phyloP scores from a whole-genome alignment of 2,888 invertebrate species.

The Myathropa florea region DNA sequence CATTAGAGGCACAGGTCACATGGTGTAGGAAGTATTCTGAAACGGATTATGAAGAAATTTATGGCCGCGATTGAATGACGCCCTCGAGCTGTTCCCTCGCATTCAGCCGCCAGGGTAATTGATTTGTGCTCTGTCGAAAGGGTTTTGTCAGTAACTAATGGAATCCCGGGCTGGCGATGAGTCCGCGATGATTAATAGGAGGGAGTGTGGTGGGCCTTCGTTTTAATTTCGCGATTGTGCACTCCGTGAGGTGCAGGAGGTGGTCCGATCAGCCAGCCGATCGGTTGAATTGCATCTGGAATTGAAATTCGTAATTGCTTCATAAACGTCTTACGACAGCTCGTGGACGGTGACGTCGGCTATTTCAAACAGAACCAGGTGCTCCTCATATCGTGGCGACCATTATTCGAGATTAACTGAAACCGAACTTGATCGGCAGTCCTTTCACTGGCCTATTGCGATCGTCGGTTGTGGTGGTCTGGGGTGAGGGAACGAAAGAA shows the following conservation, averaged over 20 bases:
- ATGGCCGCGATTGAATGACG: slow-evolving; percentile 67
- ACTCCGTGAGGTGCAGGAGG: background rate
- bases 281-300: background rate
- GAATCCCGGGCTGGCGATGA: slow-evolving; percentile 41
- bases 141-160: slow-evolving; percentile 67
- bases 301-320: background rate
- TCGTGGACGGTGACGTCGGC: background rate
- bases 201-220: background rate
- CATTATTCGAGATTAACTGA: background rate
- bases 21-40: slow-evolving; percentile 64
- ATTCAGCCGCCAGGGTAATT: slow-evolving; percentile 49
- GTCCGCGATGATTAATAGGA: slow-evolving; percentile 40
- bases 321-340: background rate
- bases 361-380: background rate
- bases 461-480: too few species aligned
- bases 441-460: background rate
- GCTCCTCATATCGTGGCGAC: background rate
- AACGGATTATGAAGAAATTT: slow-evolving; percentile 62
- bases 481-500: too few species aligned
- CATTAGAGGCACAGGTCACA: slow-evolving; percentile 61
- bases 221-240: background rate
- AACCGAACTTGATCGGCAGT: background rate
- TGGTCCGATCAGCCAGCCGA: background rate
- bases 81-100: slow-evolving; percentile 56
- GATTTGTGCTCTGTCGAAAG: slow-evolving; percentile 64